Evolutionary conservation across 2,113 vertebrate genomes (phyloP).

Genomic region (Nyctibius bracteatus): DNA sequence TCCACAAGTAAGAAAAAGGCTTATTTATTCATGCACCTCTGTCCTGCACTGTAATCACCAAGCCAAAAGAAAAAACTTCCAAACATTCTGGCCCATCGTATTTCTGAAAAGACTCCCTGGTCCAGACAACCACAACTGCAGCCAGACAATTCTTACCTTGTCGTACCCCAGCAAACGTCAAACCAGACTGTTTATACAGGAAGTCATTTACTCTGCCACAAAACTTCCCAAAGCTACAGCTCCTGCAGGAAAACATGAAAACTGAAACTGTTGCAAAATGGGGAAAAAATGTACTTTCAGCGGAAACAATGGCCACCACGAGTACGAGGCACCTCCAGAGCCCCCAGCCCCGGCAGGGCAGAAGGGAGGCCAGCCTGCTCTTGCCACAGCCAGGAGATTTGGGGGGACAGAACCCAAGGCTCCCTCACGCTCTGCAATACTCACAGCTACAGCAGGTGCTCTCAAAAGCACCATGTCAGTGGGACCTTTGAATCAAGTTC

Average conservation of each 20-base stretch:
- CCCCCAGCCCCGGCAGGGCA: not conserved
- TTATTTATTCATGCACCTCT: not conserved
- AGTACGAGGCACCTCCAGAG: accelerated
- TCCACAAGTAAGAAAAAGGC: not conserved
- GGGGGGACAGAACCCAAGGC: not conserved
- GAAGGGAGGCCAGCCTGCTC: not conserved
- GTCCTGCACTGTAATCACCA: not conserved
- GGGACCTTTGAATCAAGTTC: not conserved
- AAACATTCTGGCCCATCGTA: not conserved
- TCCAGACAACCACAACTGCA: not conserved
- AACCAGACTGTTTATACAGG: conserved; percentile 25
- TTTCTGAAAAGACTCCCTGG: not conserved
- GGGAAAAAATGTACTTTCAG: not conserved
- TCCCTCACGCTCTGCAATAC: not conserved
- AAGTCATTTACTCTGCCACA: not conserved
- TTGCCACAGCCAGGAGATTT: not conserved
- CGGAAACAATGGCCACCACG: not conserved
- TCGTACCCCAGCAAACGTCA: not conserved
- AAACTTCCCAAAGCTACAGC: not conserved
- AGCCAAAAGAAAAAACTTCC: not conserved
- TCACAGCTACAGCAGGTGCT: not conserved
- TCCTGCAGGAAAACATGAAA: conserved; percentile 5
- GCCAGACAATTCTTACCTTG: conserved; percentile 29
- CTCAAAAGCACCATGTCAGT: not conserved
- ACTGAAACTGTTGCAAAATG: not conserved